Percentiles rank a stretch among this genome's conserved stretches.
Evolutionary conservation across 1,140 invertebrate species (phyloP).

Genomic region (Berghia stephanieae): DNA sequence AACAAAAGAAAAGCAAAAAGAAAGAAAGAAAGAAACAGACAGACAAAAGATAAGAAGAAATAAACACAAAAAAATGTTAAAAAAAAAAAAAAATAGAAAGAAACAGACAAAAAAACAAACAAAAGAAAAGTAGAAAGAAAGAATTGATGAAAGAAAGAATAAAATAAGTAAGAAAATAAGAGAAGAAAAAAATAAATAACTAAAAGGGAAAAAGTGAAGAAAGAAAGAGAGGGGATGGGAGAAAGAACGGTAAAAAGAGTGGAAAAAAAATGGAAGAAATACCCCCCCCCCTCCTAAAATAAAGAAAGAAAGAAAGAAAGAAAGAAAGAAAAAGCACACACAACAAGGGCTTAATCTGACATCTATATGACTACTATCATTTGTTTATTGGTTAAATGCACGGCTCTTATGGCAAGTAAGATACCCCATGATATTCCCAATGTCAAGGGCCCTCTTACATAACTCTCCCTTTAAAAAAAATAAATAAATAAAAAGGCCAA

Average conservation of each 20-base stretch:
- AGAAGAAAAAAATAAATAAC: conserved; percentile 3
- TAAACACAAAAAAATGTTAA: not conserved
- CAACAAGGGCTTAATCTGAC: too few species aligned
- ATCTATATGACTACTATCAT: too few species aligned
- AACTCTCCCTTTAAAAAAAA: too few species aligned
- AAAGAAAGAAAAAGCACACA: not conserved
- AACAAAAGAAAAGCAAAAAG: not conserved
- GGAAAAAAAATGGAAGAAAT: too few species aligned
- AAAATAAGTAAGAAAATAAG: not conserved
- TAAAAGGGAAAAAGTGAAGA: not conserved
- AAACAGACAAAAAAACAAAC: not conserved
- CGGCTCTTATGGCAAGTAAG: too few species aligned
- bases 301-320: not conserved
- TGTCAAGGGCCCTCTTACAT: too few species aligned
- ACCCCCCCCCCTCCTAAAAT: too few species aligned
- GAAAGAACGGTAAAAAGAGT: too few species aligned
- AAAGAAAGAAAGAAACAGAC: not conserved
- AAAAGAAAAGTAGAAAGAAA: not conserved
- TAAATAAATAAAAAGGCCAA: too few species aligned
- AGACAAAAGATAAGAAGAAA: not conserved
- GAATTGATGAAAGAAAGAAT: not conserved
- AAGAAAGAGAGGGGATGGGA: not conserved
- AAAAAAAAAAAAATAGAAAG: not conserved
- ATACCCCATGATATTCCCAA: too few species aligned
- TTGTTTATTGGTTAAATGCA: too few species aligned